Base-by-base conservation (phyloP, 2,113 vertebrate genomes). In the Pardalotus punctatus region DNA sequence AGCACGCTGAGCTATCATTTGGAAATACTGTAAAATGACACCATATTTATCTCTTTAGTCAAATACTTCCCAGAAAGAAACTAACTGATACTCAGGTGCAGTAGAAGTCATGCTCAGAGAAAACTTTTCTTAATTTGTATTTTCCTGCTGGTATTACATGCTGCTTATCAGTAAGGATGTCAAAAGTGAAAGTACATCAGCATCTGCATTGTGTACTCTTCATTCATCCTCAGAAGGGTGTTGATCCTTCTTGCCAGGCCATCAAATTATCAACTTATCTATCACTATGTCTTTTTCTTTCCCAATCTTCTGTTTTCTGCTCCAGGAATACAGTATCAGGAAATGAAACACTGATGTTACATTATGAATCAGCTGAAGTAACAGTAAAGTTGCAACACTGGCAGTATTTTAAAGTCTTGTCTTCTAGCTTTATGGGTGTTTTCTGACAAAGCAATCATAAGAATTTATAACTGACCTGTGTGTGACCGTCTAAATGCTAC, bases 381-480 rank as follows among this genome's bases (percentile, higher is more conserved):
- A 77, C 15, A 23, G 36, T 81, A 76, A 84, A 88, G 47, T 43
- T 93, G 56, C 33, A 86, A 78, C 28, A 81, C 12, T 73, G 60
- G 25, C 64, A 88, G 60, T 58, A 90, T 81, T 88, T 92, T 86
- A 61, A 91, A 51, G 38, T 47, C 62, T 66, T 66, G 20, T 73
- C 69, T 91, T 84, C 33, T 45, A 70, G 51, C 20, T 91, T 81
- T 73, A 88, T 4, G 4, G 43, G 16, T 78, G 14, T 71, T 84
- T 89, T 94, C 83, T 83, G 77, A 73, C 65, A 93, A 93, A 94
- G 47, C 64, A 88, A 86, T 92, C 40, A 48, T 40, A 84, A 88
- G 67, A 88, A 94, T 88, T 94, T 93, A 88, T 81, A 90, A 84
- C 61, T 92, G 80, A 36, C 29, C 60, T 70, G 24, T 47, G 33